Conservation (phyloP, 2,113 vertebrate genomes). For the Polypterus senegalus region DNA sequence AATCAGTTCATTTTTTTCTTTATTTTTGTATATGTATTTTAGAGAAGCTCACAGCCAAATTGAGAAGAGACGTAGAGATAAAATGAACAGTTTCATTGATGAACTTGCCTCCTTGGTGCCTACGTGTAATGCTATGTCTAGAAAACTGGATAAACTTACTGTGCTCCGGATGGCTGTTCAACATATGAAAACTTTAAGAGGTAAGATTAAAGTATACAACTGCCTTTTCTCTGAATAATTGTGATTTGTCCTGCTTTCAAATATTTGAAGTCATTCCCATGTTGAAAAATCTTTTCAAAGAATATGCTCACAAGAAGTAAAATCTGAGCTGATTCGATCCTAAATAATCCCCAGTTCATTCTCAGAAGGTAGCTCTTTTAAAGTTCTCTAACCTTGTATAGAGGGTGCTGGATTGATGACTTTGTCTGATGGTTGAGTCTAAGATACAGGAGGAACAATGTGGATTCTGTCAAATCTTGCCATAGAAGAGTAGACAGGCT, state of each 20-base stretch:
- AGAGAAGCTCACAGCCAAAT: conserved; percentile 98
- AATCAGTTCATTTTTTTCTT: neutral
- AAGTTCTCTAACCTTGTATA: conserved; percentile 17
- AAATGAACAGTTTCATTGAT: conserved; percentile 98
- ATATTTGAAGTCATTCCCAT: neutral
- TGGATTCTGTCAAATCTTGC: conserved; percentile 8
- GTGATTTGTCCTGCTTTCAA: neutral
- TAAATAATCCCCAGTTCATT: neutral
- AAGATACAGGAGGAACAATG: too few species aligned
- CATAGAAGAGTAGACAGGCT: conserved; percentile 19
- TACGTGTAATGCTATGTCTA: conserved; percentile 94
- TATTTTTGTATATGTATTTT: conserved; percentile 20
- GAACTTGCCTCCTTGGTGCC: conserved; percentile 91
- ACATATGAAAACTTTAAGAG: conserved; percentile 94
- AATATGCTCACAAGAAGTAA: too few species aligned
- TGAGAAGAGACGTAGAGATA: conserved; percentile 89
- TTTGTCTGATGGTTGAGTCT: too few species aligned
- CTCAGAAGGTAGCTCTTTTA: neutral
- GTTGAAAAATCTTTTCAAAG: neutral
- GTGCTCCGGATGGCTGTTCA: conserved; percentile 96
- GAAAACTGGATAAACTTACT: conserved; percentile 91
- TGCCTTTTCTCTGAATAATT: too few species aligned
- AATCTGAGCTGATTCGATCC: too few species aligned
- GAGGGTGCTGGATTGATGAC: neutral
- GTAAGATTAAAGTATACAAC: conserved; percentile 39